Conservation (phyloP, 1,140 invertebrate genomes). For the Pseudomyrmex sp. region DNA sequence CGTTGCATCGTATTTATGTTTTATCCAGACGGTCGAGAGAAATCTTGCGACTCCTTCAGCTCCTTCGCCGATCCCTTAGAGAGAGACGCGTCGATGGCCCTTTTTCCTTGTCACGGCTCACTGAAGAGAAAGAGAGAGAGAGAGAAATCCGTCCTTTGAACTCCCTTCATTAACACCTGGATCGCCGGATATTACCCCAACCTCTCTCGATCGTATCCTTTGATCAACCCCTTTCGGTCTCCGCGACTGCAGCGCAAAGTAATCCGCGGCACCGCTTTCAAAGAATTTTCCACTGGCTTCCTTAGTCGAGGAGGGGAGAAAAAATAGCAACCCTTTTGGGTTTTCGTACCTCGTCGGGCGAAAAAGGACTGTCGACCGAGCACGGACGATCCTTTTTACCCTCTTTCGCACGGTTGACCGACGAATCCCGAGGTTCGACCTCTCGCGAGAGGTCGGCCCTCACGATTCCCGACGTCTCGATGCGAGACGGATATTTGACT, state of each 20-base stretch:
- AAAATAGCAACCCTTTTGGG: slow-evolving; percentile 61
- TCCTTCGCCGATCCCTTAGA: slow-evolving; percentile 8
- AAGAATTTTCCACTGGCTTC: slow-evolving; percentile 66
- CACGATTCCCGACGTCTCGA: slow-evolving; percentile 55
- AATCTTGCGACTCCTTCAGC: slow-evolving; percentile 32
- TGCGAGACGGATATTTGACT: slow-evolving; percentile 57
- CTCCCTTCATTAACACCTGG: slow-evolving; percentile 73
- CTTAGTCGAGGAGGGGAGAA: slow-evolving; percentile 51
- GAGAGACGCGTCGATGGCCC: slow-evolving; percentile 20
- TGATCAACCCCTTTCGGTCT: slow-evolving; percentile 64
- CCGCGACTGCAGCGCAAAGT: slow-evolving; percentile 49
- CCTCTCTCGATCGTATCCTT: slow-evolving; percentile 63
- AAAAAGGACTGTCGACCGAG: slow-evolving; percentile 40
- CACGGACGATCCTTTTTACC: slow-evolving; percentile 53
- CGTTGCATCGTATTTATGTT: slow-evolving; percentile 50
- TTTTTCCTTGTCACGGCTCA: slow-evolving; percentile 50
- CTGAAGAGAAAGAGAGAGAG: slow-evolving; percentile 26
- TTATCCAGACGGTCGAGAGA: slow-evolving; percentile 30
- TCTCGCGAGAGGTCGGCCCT: slow-evolving; percentile 46
- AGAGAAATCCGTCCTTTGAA: slow-evolving; percentile 62
- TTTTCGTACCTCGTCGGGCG: slow-evolving; percentile 54
- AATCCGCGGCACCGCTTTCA: slow-evolving; percentile 64
- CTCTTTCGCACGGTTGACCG: slow-evolving; percentile 62
- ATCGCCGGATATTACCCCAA: slow-evolving; percentile 62
- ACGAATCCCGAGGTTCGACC: slow-evolving; percentile 58